Evolutionary conservation across 2,113 vertebrate species (phyloP), one percentile per base, ranked within the genome.

Genomic region (Poeciliopsis retropinna): DNA sequence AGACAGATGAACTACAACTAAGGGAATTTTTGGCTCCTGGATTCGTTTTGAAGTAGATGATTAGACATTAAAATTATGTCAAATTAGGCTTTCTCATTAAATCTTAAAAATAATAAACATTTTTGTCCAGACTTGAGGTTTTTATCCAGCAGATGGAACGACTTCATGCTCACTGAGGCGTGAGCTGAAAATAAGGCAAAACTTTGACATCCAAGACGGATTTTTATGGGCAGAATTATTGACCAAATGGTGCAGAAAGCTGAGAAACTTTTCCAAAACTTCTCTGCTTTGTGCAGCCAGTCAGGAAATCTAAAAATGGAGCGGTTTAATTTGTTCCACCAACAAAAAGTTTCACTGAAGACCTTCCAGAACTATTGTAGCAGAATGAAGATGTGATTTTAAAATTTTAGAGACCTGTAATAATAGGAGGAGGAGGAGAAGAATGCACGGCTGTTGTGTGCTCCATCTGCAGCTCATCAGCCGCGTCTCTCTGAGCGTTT

Each of bases 401-500:
- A 19, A 47, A 5, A 47, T 19, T 47, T 19, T 47, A 6, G 44
- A 47, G 44, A 47, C 5, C 5, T 57, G 51, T 25, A n/a, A 25
- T 25, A n/a, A n/a, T 11, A 11, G 34, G 34, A 12, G 34, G 10
- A 12, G 34, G 10, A 12, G 32, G 9, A 34, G 32, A 34, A 34
- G 34, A 37, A 37, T 37, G 34, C 12, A 10, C 2, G 2, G 34
- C 34, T 37, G 34, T 3, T 37, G 10, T 37, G 34, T 11, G 34
- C 34, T 37, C 34, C 34, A 37, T 37, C 34, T 37, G 57, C 57
- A 28, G 73, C 81, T 87, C 80, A 90, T 90, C 81, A 80, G 80
- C 78, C 81, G 69, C 72, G 73, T 85, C 83, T 80, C 77, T 44
- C 75, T 70, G 73, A 77, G 81, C 84, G 19, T 78, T 79, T 73